Base-by-base conservation (phyloP, 2,113 vertebrate species). In the Cyprinus carpio region DNA sequence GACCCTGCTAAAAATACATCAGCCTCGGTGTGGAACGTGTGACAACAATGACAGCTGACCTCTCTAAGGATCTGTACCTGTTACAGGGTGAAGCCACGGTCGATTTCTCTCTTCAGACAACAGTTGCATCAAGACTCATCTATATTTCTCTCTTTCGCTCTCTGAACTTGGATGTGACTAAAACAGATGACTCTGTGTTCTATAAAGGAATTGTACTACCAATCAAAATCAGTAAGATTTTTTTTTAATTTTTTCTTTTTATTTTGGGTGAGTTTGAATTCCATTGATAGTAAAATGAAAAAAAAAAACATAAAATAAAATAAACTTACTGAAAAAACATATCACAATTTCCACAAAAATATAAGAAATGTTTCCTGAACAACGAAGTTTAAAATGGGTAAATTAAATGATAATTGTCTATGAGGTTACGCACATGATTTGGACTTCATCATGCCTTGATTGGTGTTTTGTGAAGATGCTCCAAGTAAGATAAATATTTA, bases 1-100 rank as follows among this genome's bases (percentile, higher is more conserved):
- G 89, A 88, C 90, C 85, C 89, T 83, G 91, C 97, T 99, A 99
- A 97, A 99, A 98, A 98, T 98, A 99, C 95, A 88, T 90, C 82
- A 9, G 81, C 86, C 85, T 93, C 86, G 89, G 89, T 93, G 91
- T 87, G 95, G 95, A 97, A 97, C 96, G 97, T 92, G 93, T 91
- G 88, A 94, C 93, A 95, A 96, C 95, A 93, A 93, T 92, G 93
- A 93, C 91, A 94, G 93, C 69, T 91, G 93, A 94, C 85, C 80
- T 56, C 49, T 65, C 40, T 49, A 49, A 81, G 54, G 80, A 76
- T 78, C 67, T 82, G 72, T 72, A 78, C 49, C 69, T 34, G 18
- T 37, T 58, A 62, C 58, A 54, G 75, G 34, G 62, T 34, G 12
- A 85, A 27, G 64, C 16, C n/a, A 40, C 4, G 64, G 49, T 10